phyloP scores from a whole-genome alignment of 1,140 invertebrate genomes.

The Xylocopa sonorina region DNA sequence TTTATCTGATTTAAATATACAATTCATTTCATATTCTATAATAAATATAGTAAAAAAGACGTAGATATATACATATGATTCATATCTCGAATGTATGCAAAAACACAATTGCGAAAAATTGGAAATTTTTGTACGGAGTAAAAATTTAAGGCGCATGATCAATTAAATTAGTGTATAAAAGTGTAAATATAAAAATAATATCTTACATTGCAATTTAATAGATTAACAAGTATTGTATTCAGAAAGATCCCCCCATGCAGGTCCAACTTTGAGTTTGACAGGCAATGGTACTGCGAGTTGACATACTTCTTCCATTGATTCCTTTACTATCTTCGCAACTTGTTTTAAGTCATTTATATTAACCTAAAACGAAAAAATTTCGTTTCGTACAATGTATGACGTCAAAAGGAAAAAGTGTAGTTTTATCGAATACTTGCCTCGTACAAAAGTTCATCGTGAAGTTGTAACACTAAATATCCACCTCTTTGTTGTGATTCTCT shows the following conservation, averaged over 20 bases:
- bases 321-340: constrained; percentile 87
- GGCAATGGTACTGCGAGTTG: constrained; percentile 89
- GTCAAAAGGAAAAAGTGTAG: not conserved
- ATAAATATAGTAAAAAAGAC: not conserved
- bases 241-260: constrained; percentile 89
- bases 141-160: constrained; percentile 29
- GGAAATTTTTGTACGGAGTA: constrained; percentile 8
- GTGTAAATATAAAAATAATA: constrained; percentile 22
- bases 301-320: constrained; percentile 91
- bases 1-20: constrained; percentile 20
- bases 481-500: constrained; percentile 69
- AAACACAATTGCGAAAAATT: not conserved
- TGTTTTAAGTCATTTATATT: constrained; percentile 82
- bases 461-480: constrained; percentile 90
- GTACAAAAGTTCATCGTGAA: constrained; percentile 98
- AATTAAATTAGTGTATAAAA: constrained; percentile 21
- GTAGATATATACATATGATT: constrained; percentile 38
- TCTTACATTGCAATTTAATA: not conserved
- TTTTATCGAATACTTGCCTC: no score
- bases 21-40: constrained; percentile 25
- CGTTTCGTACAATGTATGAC: not conserved
- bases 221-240: constrained; percentile 75
- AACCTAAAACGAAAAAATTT: constrained; percentile 71
- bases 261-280: constrained; percentile 92
- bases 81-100: constrained; percentile 23